A percentile compares a stretch with the other conserved stretches of the same genome.
Conservation (phyloP, 2,113 vertebrate genomes). For the Tachysurus fulvidraco region DNA sequence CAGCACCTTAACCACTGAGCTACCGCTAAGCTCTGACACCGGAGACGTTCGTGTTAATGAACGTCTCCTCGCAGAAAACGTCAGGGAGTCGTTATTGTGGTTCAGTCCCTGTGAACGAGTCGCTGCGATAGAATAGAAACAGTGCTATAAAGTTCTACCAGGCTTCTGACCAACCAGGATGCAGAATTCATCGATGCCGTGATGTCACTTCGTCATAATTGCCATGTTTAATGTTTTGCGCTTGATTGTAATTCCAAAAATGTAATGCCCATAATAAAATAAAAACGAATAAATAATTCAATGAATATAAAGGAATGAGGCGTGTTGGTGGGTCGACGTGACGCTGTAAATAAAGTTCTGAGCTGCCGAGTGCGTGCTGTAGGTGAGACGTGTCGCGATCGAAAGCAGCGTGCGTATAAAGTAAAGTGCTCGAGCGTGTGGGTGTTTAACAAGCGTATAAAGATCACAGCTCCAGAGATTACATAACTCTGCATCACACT, state of each 20-base stretch:
- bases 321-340: not conserved
- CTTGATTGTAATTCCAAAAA: not conserved
- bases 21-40: not conserved
- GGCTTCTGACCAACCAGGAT: not conserved
- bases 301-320: not conserved
- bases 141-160: too few relatives aligned
- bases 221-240: not conserved
- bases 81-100: too few relatives aligned
- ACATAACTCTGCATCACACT: not conserved
- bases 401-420: not conserved
- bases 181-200: not conserved
- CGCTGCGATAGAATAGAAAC: too few relatives aligned
- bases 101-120: too few relatives aligned
- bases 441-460: constrained; percentile 20
- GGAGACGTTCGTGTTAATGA: too few relatives aligned
- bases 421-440: constrained; percentile 13
- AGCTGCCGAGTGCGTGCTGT: not conserved
- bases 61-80: too few relatives aligned
- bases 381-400: not conserved
- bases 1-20: too few relatives aligned
- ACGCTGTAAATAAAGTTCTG: not conserved
- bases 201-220: not conserved
- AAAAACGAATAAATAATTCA: not conserved
- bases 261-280: not conserved
- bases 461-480: constrained; percentile 7